Conservation (phyloP, 2,797 vertebrate genomes). For the Sitta carolinensis region DNA sequence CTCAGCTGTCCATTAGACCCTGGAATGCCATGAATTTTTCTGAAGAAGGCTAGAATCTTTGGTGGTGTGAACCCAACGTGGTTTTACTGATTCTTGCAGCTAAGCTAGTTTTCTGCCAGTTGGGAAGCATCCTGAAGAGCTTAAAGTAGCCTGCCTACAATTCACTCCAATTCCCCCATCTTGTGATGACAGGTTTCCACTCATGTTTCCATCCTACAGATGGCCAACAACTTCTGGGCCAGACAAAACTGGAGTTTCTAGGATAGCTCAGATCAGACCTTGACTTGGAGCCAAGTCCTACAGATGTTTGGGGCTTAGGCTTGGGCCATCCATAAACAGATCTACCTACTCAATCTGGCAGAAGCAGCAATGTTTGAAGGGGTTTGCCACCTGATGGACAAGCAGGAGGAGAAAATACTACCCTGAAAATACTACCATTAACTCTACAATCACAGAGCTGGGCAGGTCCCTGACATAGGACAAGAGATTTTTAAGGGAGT, state of each 20-base stretch:
- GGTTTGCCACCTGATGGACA: background rate
- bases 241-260: slow-evolving; percentile 44
- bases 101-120: slow-evolving; percentile 1
- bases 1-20: background rate
- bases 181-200: slow-evolving; percentile 16
- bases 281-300: slow-evolving; percentile 11
- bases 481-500: background rate
- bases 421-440: background rate
- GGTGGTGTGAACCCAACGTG: background rate
- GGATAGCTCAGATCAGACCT: background rate
- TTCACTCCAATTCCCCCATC: background rate
- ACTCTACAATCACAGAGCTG: background rate
- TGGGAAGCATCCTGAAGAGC: background rate
- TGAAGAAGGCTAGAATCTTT: background rate
- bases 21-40: background rate
- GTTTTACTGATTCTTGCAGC: background rate
- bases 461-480: background rate
- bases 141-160: slow-evolving; percentile 19
- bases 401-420: background rate
- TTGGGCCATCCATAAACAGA: background rate
- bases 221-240: background rate
- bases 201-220: slow-evolving; percentile 29
- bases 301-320: background rate
- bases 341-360: background rate
- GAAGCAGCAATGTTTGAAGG: background rate